Evolutionary conservation across 2,888 invertebrate genomes (phyloP).

Genomic region (Allophyes oxyacanthae): DNA sequence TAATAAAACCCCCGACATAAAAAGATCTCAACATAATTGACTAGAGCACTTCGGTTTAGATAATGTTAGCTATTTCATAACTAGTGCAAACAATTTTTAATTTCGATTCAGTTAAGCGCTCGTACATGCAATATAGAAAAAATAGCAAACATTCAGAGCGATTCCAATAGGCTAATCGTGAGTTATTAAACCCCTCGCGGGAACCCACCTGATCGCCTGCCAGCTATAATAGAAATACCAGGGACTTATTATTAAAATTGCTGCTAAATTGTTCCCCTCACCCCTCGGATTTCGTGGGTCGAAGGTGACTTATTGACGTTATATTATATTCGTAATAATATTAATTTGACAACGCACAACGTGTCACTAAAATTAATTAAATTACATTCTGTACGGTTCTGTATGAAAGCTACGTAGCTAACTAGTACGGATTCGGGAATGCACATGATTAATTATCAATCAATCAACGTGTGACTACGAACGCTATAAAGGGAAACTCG

Average conservation of each 20-base stretch:
- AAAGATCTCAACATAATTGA: slow-evolving; percentile 27
- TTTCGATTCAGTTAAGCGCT: slow-evolving; percentile 73
- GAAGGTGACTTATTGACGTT: slow-evolving; percentile 74
- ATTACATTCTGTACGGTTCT: slow-evolving; percentile 37
- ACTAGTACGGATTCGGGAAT: slow-evolving; percentile 16
- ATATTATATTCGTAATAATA: slow-evolving; percentile 68
- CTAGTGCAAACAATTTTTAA: slow-evolving; percentile 76
- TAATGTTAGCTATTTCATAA: slow-evolving; percentile 55
- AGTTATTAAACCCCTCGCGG: slow-evolving; percentile 87
- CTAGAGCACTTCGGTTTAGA: slow-evolving; percentile 39
- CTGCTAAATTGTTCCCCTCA: slow-evolving; percentile 88
- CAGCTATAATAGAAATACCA: slow-evolving; percentile 89
- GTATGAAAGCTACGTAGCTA: slow-evolving; percentile 22
- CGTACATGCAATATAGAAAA: slow-evolving; percentile 84
- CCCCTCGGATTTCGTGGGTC: slow-evolving; percentile 83
- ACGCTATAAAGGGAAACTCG: slow-evolving; percentile 16
- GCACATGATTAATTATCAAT: slow-evolving; percentile 46
- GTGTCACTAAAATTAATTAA: slow-evolving; percentile 51
- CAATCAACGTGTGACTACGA: slow-evolving; percentile 35
- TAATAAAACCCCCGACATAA: slow-evolving; percentile 6
- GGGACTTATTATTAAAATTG: slow-evolving; percentile 90
- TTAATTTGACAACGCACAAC: slow-evolving; percentile 60
- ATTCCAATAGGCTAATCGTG: slow-evolving; percentile 89
- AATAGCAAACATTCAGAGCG: slow-evolving; percentile 88
- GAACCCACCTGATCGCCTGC: slow-evolving; percentile 87